These are phyloP conservation scores for Eonycteris spelaea DNA, from an alignment of 2,113 vertebrate species.

Conservation along the genomic window DNA sequence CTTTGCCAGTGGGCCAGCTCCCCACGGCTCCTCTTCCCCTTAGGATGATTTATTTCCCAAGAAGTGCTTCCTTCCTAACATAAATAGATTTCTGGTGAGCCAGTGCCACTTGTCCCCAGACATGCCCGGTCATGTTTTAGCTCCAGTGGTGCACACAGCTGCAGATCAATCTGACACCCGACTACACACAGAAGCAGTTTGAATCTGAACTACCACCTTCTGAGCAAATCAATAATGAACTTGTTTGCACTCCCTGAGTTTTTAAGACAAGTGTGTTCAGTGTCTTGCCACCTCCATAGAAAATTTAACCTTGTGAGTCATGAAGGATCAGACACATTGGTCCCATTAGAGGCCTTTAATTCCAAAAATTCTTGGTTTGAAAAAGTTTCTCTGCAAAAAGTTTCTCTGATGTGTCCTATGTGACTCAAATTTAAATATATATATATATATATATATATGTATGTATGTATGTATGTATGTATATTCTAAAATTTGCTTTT, in stretches of 20 bases:
- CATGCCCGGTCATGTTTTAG: background rate
- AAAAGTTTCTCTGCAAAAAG: background rate
- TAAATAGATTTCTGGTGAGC: background rate
- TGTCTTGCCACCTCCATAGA: background rate
- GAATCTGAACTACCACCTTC: background rate
- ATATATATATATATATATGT: background rate
- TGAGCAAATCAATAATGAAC: background rate
- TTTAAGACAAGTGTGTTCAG: background rate
- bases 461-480: too few species aligned
- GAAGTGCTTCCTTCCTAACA: background rate
- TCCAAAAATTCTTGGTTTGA: background rate
- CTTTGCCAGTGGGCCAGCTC: background rate
- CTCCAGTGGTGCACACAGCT: background rate
- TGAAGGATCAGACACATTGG: background rate
- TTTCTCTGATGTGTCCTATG: background rate
- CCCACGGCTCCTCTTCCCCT: background rate
- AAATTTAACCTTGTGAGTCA: constrained; percentile 20
- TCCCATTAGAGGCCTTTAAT: background rate
- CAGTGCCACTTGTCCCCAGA: background rate
- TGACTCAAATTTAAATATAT: constrained; percentile 4
- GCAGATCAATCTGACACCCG: background rate
- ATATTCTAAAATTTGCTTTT: background rate
- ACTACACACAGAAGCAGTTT: background rate
- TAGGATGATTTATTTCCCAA: background rate
- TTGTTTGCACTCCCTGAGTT: background rate